Conservation (phyloP, 2,797 vertebrate genomes). For the Sphenopsis melanotis region DNA sequence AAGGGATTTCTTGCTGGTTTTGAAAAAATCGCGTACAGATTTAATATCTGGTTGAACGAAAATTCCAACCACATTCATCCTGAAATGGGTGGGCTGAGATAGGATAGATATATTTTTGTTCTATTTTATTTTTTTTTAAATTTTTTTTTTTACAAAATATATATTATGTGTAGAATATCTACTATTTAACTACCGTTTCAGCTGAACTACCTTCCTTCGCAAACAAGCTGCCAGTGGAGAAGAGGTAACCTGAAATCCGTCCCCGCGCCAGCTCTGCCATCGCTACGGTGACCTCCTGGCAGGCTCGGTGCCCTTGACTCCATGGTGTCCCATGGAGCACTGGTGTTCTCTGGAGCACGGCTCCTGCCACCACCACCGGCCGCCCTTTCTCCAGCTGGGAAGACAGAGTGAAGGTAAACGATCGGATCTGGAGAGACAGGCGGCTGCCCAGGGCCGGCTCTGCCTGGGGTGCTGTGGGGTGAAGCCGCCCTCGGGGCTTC, state of each 20-base stretch:
- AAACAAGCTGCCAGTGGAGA: slow-evolving; percentile 43
- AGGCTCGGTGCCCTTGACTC: background rate
- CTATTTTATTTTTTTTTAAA: background rate
- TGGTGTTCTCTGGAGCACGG: background rate
- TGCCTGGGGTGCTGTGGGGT: background rate
- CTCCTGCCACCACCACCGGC: background rate
- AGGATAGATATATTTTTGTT: slow-evolving; percentile 40
- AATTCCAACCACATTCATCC: slow-evolving; percentile 59
- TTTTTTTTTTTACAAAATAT: slow-evolving; percentile 63
- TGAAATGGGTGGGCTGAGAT: slow-evolving; percentile 46
- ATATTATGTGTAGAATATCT: slow-evolving; percentile 67
- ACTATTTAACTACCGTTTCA: slow-evolving; percentile 55
- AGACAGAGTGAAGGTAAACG: slow-evolving; percentile 44
- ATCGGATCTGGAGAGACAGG: background rate
- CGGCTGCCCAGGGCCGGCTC: background rate
- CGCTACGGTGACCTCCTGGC: background rate
- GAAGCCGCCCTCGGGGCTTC: background rate
- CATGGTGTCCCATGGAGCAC: background rate
- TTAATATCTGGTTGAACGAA: slow-evolving; percentile 37
- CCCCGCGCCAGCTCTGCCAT: background rate
- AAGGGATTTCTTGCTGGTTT: slow-evolving; percentile 57
- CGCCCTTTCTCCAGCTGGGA: slow-evolving; percentile 9
- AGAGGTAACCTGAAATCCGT: slow-evolving; percentile 18
- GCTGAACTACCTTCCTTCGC: slow-evolving; percentile 14
- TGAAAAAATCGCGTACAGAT: slow-evolving; percentile 14